phyloP scores from a whole-genome alignment of 1,140 invertebrate species.

The Eumeta japonica region DNA sequence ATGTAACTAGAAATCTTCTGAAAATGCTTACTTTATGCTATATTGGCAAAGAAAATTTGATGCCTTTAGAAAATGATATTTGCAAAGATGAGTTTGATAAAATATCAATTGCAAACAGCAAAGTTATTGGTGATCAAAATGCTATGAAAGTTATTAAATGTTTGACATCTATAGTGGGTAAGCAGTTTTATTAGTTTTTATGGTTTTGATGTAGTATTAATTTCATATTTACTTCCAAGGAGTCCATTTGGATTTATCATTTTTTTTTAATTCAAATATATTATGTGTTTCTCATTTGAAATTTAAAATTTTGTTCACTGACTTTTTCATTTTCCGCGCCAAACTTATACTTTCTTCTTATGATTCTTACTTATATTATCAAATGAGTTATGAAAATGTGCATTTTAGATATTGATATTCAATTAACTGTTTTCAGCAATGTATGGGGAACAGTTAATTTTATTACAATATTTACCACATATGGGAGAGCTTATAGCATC shows the following conservation, averaged over 20 bases:
- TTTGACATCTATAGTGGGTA: conserved; percentile 79
- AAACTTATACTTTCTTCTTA: too few relatives aligned
- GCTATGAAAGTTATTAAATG: conserved; percentile 84
- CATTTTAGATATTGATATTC: neutral
- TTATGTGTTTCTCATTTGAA: too few relatives aligned
- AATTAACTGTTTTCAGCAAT: conserved; percentile 60
- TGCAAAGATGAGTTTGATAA: conserved; percentile 53
- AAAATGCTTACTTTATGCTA: conserved; percentile 94
- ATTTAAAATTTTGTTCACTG: too few relatives aligned
- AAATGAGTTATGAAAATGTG: neutral
- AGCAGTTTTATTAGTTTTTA: conserved; percentile 12
- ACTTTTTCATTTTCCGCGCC: too few relatives aligned
- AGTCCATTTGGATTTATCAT: neutral
- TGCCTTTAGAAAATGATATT: conserved; percentile 37
- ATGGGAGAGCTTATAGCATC: conserved; percentile 79
- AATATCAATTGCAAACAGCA: conserved; percentile 60
- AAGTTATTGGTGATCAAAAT: conserved; percentile 76
- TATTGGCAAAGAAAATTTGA: conserved; percentile 78
- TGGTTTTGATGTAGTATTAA: conserved; percentile 8
- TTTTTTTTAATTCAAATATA: conserved; percentile 3
- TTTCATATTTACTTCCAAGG: conserved; percentile 1
- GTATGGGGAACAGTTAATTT: conserved; percentile 91
- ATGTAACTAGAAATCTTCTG: conserved; percentile 87
- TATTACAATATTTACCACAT: conserved; percentile 92
- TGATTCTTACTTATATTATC: too few relatives aligned